A percentile compares a stretch with the other conserved stretches of the same genome.
Conservation (phyloP, 2,113 vertebrate species). For the Pelusios castaneus region DNA sequence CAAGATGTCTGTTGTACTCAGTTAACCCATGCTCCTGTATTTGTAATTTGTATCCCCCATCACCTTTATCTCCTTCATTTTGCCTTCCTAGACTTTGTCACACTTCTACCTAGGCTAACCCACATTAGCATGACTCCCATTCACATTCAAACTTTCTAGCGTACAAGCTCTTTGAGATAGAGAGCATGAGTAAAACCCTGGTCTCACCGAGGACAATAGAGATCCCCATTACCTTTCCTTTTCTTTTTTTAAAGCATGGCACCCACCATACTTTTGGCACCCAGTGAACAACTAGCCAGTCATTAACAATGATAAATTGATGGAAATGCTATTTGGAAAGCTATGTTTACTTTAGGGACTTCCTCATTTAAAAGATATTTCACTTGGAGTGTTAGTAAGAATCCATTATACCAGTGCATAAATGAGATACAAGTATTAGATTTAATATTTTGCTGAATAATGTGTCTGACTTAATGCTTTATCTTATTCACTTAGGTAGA, state of each 20-base stretch:
- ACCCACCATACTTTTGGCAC: background rate
- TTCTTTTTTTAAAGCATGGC: background rate
- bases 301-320: background rate
- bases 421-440: background rate
- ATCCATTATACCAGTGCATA: background rate
- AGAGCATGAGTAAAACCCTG: background rate
- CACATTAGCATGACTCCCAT: background rate
- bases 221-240: background rate
- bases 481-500: background rate
- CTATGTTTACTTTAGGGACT: background rate
- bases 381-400: background rate
- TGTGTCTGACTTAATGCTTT: background rate
- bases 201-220: no score
- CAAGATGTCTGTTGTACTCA: background rate
- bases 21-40: background rate
- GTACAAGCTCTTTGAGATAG: background rate
- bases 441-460: background rate
- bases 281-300: background rate
- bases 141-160: background rate
- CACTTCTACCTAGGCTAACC: background rate
- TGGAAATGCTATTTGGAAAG: background rate
- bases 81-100: constrained; percentile 12
- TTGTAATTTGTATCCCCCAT: background rate
- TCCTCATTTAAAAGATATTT: background rate
- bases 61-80: background rate